Percentiles rank a stretch among this genome's conserved stretches.
Evolutionary conservation across 2,113 vertebrate species (phyloP).

Genomic region (Paralichthys olivaceus): DNA sequence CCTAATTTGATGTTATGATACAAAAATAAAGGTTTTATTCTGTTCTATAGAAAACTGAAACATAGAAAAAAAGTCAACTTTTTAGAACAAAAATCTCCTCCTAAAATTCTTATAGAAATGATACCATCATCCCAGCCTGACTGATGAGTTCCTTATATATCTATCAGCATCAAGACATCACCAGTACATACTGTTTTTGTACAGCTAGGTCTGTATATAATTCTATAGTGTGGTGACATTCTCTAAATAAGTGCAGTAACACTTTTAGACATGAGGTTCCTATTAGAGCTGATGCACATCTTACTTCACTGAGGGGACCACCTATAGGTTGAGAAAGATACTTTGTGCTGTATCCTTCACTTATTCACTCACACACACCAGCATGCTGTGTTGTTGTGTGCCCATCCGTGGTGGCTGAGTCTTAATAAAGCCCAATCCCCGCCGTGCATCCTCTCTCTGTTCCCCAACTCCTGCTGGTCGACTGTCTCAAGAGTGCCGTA

Average conservation of each 20-base stretch:
- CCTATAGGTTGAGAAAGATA: constrained; percentile 62
- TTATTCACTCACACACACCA: constrained; percentile 52
- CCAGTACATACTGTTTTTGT: neutral
- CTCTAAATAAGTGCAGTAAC: constrained; percentile 53
- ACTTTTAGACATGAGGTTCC: constrained; percentile 62
- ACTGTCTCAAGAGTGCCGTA: constrained; percentile 78
- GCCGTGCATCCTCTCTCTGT: constrained; percentile 77
- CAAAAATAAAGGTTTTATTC: neutral
- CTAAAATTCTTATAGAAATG: neutral
- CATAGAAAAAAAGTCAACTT: neutral
- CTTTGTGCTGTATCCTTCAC: constrained; percentile 64
- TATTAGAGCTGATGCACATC: constrained; percentile 72
- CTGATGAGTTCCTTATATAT: neutral
- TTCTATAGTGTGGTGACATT: constrained; percentile 28
- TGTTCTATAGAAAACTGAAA: neutral
- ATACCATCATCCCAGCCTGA: neutral
- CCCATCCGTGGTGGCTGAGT: constrained; percentile 67
- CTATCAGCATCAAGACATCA: neutral
- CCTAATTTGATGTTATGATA: neutral
- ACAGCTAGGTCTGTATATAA: constrained; percentile 1
- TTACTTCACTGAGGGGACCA: constrained; percentile 57
- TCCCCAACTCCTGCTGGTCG: constrained; percentile 77
- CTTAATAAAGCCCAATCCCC: constrained; percentile 81
- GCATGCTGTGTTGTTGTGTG: constrained; percentile 73
- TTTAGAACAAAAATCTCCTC: neutral